Evolutionary conservation across 2,888 invertebrate genomes (phyloP).

Genomic region (Calameuta idolon): DNA sequence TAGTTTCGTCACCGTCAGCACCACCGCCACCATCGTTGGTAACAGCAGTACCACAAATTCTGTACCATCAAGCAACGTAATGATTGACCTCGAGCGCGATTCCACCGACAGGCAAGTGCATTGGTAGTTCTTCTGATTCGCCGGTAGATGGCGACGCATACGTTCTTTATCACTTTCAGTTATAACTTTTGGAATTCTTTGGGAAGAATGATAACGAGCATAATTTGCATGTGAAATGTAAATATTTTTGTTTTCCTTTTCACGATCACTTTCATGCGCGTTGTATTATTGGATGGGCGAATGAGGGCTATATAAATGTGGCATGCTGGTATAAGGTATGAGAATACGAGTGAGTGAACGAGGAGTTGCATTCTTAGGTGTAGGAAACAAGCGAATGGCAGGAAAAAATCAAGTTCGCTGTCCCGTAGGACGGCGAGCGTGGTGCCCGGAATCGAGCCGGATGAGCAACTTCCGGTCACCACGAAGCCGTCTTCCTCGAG

Average conservation of each 20-base stretch:
- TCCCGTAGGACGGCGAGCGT: slow-evolving; percentile 61
- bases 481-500: slow-evolving; percentile 57
- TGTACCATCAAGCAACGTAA: slow-evolving; percentile 49
- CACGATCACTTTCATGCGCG: neutral
- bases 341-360: neutral
- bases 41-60: slow-evolving; percentile 19
- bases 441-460: slow-evolving; percentile 52
- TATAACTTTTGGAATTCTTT: too few species aligned
- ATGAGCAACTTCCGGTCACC: slow-evolving; percentile 44
- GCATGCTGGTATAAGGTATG: neutral
- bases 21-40: slow-evolving; percentile 27
- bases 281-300: neutral
- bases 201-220: too few species aligned
- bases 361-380: slow-evolving; percentile 47
- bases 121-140: neutral
- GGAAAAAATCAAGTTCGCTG: slow-evolving; percentile 62
- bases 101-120: slow-evolving; percentile 62
- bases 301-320: neutral
- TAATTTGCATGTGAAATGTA: too few species aligned
- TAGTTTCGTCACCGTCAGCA: slow-evolving; percentile 4
- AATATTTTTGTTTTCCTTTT: slow-evolving; percentile 4
- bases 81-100: slow-evolving; percentile 65
- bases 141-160: neutral
- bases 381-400: slow-evolving; percentile 62
- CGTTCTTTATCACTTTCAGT: neutral